A percentile compares a stretch with the other conserved stretches of the same genome.
phyloP scores from a whole-genome alignment of 1,140 invertebrate species.

The Zaprionus davidi region DNA sequence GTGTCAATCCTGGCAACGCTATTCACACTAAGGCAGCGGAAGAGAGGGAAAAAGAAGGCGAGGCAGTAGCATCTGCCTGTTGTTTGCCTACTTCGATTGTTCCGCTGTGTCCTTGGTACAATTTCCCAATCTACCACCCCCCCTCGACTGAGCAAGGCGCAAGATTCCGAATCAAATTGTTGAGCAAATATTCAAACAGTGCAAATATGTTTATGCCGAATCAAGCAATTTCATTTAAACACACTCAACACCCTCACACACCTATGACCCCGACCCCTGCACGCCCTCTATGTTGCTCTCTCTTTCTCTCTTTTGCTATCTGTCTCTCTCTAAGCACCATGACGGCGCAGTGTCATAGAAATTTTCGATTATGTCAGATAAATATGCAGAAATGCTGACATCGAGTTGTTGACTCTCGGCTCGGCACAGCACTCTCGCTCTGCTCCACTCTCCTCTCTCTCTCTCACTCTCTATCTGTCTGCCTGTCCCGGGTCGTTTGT shows the following conservation, averaged over 20 bases:
- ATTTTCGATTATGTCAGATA: slow-evolving; percentile 63
- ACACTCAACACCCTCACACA: slow-evolving; percentile 56
- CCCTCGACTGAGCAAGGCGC: slow-evolving; percentile 51
- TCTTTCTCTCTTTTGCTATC: background rate
- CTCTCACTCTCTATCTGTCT: slow-evolving; percentile 5
- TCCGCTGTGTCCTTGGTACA: slow-evolving; percentile 76
- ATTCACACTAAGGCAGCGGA: background rate
- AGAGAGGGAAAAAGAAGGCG: background rate
- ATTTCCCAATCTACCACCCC: slow-evolving; percentile 55
- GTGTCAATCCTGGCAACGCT: background rate
- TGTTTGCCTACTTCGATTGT: slow-evolving; percentile 79
- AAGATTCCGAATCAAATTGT: slow-evolving; percentile 77
- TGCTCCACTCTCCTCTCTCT: background rate
- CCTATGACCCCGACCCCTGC: background rate
- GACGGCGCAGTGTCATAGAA: slow-evolving; percentile 38
- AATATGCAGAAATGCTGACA: slow-evolving; percentile 53
- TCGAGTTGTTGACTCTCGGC: slow-evolving; percentile 52
- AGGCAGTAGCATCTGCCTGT: slow-evolving; percentile 15
- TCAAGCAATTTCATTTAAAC: slow-evolving; percentile 82
- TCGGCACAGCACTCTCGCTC: slow-evolving; percentile 6
- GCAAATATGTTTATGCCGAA: slow-evolving; percentile 83
- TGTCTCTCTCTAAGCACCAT: slow-evolving; percentile 9
- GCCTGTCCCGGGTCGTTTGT: slow-evolving; percentile 41
- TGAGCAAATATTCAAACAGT: slow-evolving; percentile 81
- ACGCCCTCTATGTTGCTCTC: background rate